These are phyloP conservation scores for Eremobia ochroleuca DNA, from an alignment of 2,888 invertebrate genomes.

Conservation along the genomic window DNA sequence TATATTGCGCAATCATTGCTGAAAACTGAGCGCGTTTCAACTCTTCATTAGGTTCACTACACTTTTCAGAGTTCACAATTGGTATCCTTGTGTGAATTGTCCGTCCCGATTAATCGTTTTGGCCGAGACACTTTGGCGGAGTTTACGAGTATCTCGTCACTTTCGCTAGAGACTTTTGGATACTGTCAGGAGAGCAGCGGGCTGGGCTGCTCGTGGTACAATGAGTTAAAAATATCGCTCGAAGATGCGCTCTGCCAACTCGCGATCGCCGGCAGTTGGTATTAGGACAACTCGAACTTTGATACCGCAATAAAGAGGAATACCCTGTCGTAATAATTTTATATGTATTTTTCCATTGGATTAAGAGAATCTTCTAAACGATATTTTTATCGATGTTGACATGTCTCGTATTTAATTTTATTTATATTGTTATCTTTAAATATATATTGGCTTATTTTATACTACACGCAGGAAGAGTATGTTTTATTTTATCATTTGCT, in stretches of 20 bases:
- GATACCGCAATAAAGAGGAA: slow-evolving; percentile 77
- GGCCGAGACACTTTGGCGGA: slow-evolving; percentile 72
- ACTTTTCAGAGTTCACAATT: slow-evolving; percentile 67
- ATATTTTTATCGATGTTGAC: slow-evolving; percentile 38
- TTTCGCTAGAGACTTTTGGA: slow-evolving; percentile 84
- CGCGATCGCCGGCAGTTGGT: slow-evolving; percentile 80
- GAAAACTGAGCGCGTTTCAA: slow-evolving; percentile 58
- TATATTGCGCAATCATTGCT: slow-evolving; percentile 84
- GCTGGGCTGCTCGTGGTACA: slow-evolving; percentile 87
- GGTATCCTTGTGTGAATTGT: slow-evolving; percentile 59
- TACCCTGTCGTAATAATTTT: slow-evolving; percentile 71
- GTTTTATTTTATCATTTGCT: slow-evolving; percentile 46
- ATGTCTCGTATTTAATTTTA: slow-evolving; percentile 27
- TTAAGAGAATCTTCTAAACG: slow-evolving; percentile 20
- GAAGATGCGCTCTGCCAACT: slow-evolving; percentile 90
- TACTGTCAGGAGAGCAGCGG: slow-evolving; percentile 86
- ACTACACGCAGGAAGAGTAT: slow-evolving; percentile 11
- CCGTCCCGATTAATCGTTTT: slow-evolving; percentile 65
- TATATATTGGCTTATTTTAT: slow-evolving; percentile 26
- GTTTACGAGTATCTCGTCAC: slow-evolving; percentile 81
- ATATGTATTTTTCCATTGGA: slow-evolving; percentile 61
- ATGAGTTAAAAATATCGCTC: slow-evolving; percentile 91
- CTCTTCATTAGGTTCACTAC: slow-evolving; percentile 67
- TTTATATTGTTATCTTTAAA: slow-evolving; percentile 26
- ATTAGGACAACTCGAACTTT: slow-evolving; percentile 88